These are phyloP conservation scores for Orcinus orca DNA, from an alignment of 2,113 vertebrate genomes.

Conservation along the genomic window DNA sequence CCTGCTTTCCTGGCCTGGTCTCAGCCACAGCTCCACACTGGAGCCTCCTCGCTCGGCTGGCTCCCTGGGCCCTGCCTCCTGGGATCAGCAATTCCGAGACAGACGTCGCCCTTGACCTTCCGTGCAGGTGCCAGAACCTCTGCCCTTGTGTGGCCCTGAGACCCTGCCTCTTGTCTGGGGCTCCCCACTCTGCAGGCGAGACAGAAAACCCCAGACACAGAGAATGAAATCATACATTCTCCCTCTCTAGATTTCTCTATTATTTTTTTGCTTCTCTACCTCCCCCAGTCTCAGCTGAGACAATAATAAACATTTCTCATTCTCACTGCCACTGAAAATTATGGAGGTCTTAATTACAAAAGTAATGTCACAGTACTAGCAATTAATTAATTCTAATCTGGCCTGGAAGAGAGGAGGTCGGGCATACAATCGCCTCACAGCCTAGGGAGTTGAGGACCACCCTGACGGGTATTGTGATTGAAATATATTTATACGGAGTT, in stretches of 20 bases:
- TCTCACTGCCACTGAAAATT: not conserved
- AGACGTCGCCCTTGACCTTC: not conserved
- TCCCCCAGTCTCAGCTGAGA: conserved; percentile 51
- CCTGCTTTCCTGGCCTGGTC: not conserved
- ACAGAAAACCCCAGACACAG: not conserved
- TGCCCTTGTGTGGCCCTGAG: not conserved
- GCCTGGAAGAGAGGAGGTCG: conserved; percentile 30
- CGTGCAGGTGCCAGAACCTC: not conserved
- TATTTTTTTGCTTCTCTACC: not conserved
- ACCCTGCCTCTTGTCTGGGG: not conserved
- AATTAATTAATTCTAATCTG: conserved; percentile 68
- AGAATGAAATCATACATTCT: not conserved
- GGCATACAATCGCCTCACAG: not conserved
- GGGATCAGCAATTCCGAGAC: not conserved
- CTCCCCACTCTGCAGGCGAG: not conserved
- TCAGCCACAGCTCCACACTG: not conserved
- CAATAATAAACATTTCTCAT: conserved; percentile 60
- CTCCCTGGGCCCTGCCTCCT: not conserved
- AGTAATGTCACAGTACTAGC: conserved; percentile 50
- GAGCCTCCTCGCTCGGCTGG: not conserved
- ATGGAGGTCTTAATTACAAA: conserved; percentile 29
- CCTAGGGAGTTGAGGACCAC: conserved; percentile 48
- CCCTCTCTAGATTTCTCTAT: not conserved
- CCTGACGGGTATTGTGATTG: conserved; percentile 40
- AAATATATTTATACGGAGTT: conserved; percentile 77